These are phyloP conservation scores for Paraplagusia blochii DNA, from an alignment of 2,113 vertebrate genomes.

Conservation along the genomic window DNA sequence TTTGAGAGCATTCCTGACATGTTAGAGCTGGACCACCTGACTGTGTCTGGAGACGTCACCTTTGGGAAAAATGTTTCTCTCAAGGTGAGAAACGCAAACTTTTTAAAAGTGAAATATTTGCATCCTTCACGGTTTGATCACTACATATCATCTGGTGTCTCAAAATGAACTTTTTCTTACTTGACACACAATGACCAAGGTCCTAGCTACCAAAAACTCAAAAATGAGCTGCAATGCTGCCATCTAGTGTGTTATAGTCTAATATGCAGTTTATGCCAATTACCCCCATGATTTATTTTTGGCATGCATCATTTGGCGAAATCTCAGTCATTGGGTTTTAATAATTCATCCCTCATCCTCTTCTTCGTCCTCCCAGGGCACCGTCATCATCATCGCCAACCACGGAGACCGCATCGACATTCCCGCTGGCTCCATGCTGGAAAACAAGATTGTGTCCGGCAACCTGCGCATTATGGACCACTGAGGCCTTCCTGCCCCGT, in stretches of 20 bases:
- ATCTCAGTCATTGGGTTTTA: too few relatives aligned
- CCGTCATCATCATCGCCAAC: conserved; percentile 98
- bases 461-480: conserved; percentile 98
- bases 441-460: conserved; percentile 98
- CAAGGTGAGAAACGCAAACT: conserved; percentile 80
- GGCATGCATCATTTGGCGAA: too few relatives aligned
- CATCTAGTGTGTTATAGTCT: too few relatives aligned
- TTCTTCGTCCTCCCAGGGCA: conserved; percentile 78
- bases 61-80: conserved; percentile 95
- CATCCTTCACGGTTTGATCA: too few relatives aligned
- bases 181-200: too few relatives aligned
- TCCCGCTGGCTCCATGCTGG: conserved; percentile 91
- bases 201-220: too few relatives aligned
- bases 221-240: too few relatives aligned
- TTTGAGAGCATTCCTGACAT: conserved; percentile 99
- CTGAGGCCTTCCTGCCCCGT: conserved; percentile 64
- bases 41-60: conserved; percentile 96
- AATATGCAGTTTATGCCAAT: too few relatives aligned
- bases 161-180: too few relatives aligned
- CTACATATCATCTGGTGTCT: too few relatives aligned
- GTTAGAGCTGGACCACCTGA: conserved; percentile 97
- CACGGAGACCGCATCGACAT: conserved; percentile 98
- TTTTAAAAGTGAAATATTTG: too few relatives aligned
- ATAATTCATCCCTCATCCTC: not conserved
- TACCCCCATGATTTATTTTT: too few relatives aligned